Percentiles rank a stretch among this genome's conserved stretches.
phyloP scores from a whole-genome alignment of 37 sponge, comb jelly and placozoan species.

The Aplysina aerophoba region DNA sequence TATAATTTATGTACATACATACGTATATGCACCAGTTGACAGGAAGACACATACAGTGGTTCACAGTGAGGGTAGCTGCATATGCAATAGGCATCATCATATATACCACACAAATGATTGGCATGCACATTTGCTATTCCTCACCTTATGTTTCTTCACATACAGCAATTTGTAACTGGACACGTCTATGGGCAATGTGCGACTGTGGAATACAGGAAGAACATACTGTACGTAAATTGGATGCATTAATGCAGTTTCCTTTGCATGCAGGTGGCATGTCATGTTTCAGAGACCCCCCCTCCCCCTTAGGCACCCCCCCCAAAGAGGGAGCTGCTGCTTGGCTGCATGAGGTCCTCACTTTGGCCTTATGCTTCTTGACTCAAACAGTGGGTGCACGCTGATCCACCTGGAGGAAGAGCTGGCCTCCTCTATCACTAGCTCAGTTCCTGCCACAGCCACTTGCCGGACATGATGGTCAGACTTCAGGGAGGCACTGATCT shows the following conservation, averaged over 20 bases:
- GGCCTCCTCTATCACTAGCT: constrained; percentile 9
- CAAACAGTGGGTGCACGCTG: not conserved
- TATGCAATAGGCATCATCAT: too few species aligned
- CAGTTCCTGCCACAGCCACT: not conserved
- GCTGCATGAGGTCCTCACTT: not conserved
- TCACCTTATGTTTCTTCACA: constrained; percentile 40
- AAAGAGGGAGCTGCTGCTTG: too few species aligned
- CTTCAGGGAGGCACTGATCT: constrained; percentile 5
- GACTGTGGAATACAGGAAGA: not conserved
- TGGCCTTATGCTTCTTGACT: not conserved
- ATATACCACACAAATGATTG: too few species aligned
- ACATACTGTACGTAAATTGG: too few species aligned
- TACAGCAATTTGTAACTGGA: constrained; percentile 47
- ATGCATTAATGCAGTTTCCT: too few species aligned
- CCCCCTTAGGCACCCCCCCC: too few species aligned
- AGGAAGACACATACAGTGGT: not conserved
- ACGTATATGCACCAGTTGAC: not conserved
- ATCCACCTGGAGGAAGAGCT: not conserved
- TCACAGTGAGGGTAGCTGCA: too few species aligned
- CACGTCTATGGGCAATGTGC: not conserved
- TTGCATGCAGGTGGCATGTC: too few species aligned
- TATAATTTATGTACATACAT: too few species aligned
- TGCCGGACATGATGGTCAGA: constrained; percentile 4
- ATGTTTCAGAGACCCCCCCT: too few species aligned
- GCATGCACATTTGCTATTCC: constrained; percentile 7